A percentile compares a stretch with the other conserved stretches of the same genome.
Evolutionary conservation across 2,888 invertebrate genomes (phyloP).

Genomic region (Drosophila buzzatii): DNA sequence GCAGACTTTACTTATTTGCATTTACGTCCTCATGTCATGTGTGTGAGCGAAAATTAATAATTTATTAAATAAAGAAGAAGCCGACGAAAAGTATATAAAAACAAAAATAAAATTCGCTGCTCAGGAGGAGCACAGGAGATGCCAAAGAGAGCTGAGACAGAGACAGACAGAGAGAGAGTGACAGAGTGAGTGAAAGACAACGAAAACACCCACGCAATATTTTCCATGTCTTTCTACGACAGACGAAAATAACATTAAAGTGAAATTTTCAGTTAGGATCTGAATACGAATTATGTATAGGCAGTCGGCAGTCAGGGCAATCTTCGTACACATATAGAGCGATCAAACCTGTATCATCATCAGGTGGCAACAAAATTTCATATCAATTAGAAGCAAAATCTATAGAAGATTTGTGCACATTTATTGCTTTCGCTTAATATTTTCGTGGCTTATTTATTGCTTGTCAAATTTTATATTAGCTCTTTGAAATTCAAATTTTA

Average conservation of each 20-base stretch:
- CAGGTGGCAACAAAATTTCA: conserved; percentile 11
- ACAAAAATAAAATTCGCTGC: conserved; percentile 41
- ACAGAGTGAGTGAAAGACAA: conserved; percentile 3
- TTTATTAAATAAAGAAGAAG: conserved; percentile 70
- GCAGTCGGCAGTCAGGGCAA: neutral
- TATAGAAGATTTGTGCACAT: neutral
- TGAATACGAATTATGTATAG: neutral
- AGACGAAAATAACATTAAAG: conserved; percentile 47
- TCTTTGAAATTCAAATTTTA: neutral
- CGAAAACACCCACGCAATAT: conserved; percentile 58
- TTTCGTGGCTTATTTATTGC: neutral
- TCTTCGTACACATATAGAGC: neutral
- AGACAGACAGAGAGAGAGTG: neutral
- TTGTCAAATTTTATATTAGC: conserved; percentile 1
- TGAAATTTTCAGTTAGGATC: conserved; percentile 8
- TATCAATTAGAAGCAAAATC: conserved; percentile 2
- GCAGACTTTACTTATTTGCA: conserved; percentile 42
- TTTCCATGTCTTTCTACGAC: conserved; percentile 28
- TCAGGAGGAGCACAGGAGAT: conserved; percentile 40
- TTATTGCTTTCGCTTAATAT: conserved; percentile 5
- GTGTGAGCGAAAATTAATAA: conserved; percentile 71
- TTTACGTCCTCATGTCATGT: conserved; percentile 74
- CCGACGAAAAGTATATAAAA: conserved; percentile 23
- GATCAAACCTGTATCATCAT: conserved; percentile 10
- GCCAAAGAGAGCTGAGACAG: neutral